Evolutionary conservation across 2,888 invertebrate genomes (phyloP).

Genomic region (Beris morrisii): DNA sequence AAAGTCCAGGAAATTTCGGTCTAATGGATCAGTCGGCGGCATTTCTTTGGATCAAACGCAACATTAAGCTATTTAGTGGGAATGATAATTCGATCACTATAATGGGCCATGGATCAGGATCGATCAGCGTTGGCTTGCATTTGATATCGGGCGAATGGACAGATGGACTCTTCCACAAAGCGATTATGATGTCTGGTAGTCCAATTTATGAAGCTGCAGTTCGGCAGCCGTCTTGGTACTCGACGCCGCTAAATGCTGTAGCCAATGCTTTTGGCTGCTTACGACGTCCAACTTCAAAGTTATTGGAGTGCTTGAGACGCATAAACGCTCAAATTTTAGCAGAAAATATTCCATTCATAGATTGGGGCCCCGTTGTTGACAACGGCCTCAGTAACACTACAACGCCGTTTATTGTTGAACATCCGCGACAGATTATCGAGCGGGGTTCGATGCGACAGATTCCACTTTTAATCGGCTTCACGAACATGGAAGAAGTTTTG

Average conservation of each 20-base stretch:
- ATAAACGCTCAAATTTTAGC: constrained; percentile 64
- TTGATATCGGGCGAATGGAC: constrained; percentile 67
- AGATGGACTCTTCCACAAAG: constrained; percentile 70
- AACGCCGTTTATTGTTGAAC: constrained; percentile 67
- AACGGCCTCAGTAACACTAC: constrained; percentile 67
- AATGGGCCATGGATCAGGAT: constrained; percentile 80
- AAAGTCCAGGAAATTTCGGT: constrained; percentile 78
- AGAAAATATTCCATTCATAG: constrained; percentile 63
- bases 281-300: constrained; percentile 65
- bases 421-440: constrained; percentile 66
- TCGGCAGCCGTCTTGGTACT: constrained; percentile 65
- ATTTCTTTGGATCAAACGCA: constrained; percentile 74
- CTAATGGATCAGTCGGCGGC: constrained; percentile 81
- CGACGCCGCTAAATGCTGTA: constrained; percentile 65
- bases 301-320: constrained; percentile 71
- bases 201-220: constrained; percentile 66
- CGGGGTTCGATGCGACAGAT: constrained; percentile 67
- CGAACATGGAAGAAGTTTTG: constrained; percentile 79
- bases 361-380: constrained; percentile 81
- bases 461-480: constrained; percentile 75
- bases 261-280: constrained; percentile 70
- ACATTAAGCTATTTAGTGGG: constrained; percentile 75
- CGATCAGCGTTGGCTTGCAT: constrained; percentile 76
- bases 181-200: constrained; percentile 81
- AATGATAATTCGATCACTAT: constrained; percentile 74